Evolutionary conservation across 2,113 vertebrate species (phyloP), one percentile per base, ranked within the genome.

Genomic region (Takifugu bimaculatus): DNA sequence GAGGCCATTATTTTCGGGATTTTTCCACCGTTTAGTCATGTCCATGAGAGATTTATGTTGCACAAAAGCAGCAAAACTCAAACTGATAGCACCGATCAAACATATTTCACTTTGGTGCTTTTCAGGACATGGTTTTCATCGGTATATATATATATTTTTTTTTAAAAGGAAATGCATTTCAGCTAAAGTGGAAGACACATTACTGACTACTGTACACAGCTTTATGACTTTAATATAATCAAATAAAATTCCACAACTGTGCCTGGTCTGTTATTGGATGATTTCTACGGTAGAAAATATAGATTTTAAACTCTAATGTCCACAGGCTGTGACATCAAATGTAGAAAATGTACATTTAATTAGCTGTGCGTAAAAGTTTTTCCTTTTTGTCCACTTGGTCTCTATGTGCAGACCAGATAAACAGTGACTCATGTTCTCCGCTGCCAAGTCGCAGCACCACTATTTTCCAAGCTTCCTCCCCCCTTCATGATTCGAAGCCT

Each of bases 171-270:
- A 79, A 68, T 74, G 61, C 44, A 55, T 72, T 67, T 43, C 65
- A 75, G 68, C 65, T 67, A 57, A 54, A 80, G 65, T 70, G 62
- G 77, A 70, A 76, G 62, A 73, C 63, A 50, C 80, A 44, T 78
- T 77, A 74, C 78, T 85, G 80, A 91, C 88, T 90, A 89, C 89
- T 91, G 85, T 88, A 73, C 79, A 85, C 82, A 58, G 63, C 79
- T 80, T 80, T 79, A 82, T 51, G 78, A 76, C 61, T 69, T 80
- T 77, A 70, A 74, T 68, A 70, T 72, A 83, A 78, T 55, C 74
- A 76, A 92, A 91, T 90, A 90, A 90, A 90, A 43, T 71, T 51
- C 61, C 51, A 57, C 71, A 45, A 89, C 81, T 89, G 86, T 89
- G 74, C 12, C 45, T 43, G 35, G 35, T 11, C 9, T 39, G 2